A percentile compares a stretch with the other conserved stretches of the same genome.
Conservation (phyloP, 2,888 invertebrate genomes). For the Catotricha subobsoleta region DNA sequence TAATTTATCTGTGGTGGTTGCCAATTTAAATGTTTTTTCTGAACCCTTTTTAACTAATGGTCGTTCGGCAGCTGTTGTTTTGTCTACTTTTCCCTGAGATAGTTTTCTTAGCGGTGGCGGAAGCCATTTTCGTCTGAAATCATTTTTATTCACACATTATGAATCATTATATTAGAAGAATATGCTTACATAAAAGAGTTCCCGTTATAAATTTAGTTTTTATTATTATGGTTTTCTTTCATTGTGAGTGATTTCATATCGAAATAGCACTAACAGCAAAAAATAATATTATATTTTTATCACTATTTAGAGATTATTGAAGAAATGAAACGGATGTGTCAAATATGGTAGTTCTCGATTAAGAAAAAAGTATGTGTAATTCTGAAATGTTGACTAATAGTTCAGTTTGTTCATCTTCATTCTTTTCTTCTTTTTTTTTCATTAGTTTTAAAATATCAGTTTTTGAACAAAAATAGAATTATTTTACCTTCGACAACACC, state of each 20-base stretch:
- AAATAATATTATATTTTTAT: too few relatives aligned
- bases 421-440: too few relatives aligned
- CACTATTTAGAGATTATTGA: too few relatives aligned
- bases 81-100: slow-evolving; percentile 75
- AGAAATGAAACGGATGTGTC: background rate
- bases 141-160: background rate
- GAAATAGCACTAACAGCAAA: too few relatives aligned
- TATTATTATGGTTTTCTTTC: too few relatives aligned
- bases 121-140: slow-evolving; percentile 67
- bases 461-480: background rate
- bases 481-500: background rate
- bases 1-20: slow-evolving; percentile 26
- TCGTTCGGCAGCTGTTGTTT: slow-evolving; percentile 34
- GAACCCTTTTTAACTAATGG: slow-evolving; percentile 62
- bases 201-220: too few relatives aligned
- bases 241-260: too few relatives aligned
- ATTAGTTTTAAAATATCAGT: too few relatives aligned
- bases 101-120: slow-evolving; percentile 73
- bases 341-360: too few relatives aligned
- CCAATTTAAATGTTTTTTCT: slow-evolving; percentile 68
- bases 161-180: background rate
- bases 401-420: too few relatives aligned
- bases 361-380: too few relatives aligned
- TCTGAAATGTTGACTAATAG: too few relatives aligned
- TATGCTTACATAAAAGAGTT: background rate